Evolutionary conservation across 2,113 vertebrate genomes (phyloP), one percentile per base, ranked within the genome.

Genomic region (Alosa alosa): DNA sequence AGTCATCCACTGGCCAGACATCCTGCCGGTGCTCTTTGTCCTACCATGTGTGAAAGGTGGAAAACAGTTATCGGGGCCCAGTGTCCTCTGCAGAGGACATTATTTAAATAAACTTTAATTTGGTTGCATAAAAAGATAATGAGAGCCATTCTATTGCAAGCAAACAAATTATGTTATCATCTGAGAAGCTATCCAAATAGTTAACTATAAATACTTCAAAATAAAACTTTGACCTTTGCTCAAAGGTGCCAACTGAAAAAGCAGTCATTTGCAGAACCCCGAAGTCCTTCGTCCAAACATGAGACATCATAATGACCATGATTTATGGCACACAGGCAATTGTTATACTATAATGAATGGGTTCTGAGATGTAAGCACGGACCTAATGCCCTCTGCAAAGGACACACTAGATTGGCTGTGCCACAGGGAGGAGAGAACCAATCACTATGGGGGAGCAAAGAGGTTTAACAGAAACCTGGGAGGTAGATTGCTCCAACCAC

Each of bases 181-280:
- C 11, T 41, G 36, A 39, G 72, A 85, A 31, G 85, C 72, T 88
- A 85, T 88, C 81, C 6, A 49, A 60, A 47, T 49, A 83, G 72
- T 72, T 39, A 75, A 7, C 72, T 39, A 78, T 39, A 17, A 78
- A 36, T 78, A 78, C 41, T 17, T 17, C 36, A 78, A 36, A 78
- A 36, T 78, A 78, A 78, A 72, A 78, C 72, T 78, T 78, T 78
- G 72, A 36, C 72, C 72, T 78, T 78, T 78, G 72, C 13, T 39
- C 72, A 39, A 78, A 10, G 15, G 11, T 78, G 2, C 36, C 10
- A 36, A 36, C 72, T 25, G n/a, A n/a, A 31, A 36, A 10, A 72
- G 25, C n/a, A 11, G n/a, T 72, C 5, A 31, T 72, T 78, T 78
- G 31, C 20, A 25, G 20, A 64, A 64, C 72, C 72, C 39, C 15